Evolutionary conservation across 2,888 invertebrate genomes (phyloP).

Genomic region (Bembecia ichneumoniformis): DNA sequence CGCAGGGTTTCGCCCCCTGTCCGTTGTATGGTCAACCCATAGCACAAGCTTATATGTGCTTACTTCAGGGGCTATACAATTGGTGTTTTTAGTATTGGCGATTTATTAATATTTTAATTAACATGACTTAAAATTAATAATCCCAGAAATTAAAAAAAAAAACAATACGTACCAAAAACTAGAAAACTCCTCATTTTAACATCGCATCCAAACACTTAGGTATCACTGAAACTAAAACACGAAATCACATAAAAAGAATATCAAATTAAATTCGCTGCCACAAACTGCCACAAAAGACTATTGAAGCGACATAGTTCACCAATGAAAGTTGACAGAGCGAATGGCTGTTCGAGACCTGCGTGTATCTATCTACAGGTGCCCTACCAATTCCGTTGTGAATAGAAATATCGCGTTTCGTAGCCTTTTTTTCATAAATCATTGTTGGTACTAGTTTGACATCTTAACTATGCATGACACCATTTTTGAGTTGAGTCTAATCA

Average conservation of each 20-base stretch:
- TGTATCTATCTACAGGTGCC: not conserved
- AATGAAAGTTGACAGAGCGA: not conserved
- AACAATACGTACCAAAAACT: constrained; percentile 12
- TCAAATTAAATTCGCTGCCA: no score
- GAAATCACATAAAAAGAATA: no score
- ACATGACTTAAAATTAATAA: no score
- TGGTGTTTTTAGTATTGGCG: not conserved
- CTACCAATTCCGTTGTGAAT: not conserved
- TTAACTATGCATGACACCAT: no score
- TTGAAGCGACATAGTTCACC: not conserved
- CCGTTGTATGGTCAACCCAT: no score
- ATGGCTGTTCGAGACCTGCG: not conserved
- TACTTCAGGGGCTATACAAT: no score
- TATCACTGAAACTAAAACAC: not conserved
- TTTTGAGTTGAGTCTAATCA: no score
- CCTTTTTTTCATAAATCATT: not conserved
- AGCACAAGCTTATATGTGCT: no score
- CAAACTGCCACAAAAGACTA: constrained; percentile 12
- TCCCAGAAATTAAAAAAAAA: no score
- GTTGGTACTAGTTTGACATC: not conserved
- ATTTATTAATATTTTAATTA: not conserved
- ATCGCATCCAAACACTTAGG: constrained; percentile 12
- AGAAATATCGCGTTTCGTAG: not conserved
- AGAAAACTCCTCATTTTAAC: constrained; percentile 20
- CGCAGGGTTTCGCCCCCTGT: no score